A percentile compares a stretch with the other conserved stretches of the same genome.
These are phyloP conservation scores for Phoenicopterus ruber DNA, from an alignment of 2,113 vertebrate genomes.

Conservation along the genomic window DNA sequence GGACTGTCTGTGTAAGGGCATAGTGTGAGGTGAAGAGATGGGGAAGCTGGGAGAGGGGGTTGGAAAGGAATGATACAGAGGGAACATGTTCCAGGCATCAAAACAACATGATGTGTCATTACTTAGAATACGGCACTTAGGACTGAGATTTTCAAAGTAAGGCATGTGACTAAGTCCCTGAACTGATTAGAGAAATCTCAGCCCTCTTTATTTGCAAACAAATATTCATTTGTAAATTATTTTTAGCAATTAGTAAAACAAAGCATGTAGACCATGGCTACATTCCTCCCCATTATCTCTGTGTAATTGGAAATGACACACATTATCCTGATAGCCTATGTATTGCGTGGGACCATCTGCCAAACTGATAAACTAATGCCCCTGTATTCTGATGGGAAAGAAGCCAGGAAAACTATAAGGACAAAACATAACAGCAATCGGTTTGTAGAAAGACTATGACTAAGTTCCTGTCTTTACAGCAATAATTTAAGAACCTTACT, in stretches of 20 bases:
- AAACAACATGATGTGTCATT: not conserved
- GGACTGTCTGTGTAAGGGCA: not conserved
- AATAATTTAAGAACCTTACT: not conserved
- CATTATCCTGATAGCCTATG: not conserved
- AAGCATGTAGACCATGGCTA: not conserved
- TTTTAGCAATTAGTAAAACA: not conserved
- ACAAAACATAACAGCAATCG: not conserved
- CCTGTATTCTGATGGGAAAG: not conserved
- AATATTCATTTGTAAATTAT: not conserved
- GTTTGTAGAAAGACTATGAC: not conserved
- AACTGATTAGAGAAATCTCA: not conserved
- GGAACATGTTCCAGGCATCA: not conserved
- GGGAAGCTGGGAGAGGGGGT: not conserved
- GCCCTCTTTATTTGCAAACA: not conserved
- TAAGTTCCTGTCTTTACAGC: not conserved
- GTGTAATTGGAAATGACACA: not conserved
- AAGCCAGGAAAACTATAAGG: not conserved
- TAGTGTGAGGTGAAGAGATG: not conserved
- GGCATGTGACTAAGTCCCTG: not conserved
- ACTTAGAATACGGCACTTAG: not conserved
- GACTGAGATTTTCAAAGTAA: not conserved
- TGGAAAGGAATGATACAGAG: not conserved
- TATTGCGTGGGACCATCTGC: not conserved
- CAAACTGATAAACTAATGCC: not conserved
- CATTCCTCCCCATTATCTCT: not conserved